Percentiles rank a stretch among this genome's conserved stretches.
Conservation (phyloP, 2,113 vertebrate species). For the Amia ocellicauda region DNA sequence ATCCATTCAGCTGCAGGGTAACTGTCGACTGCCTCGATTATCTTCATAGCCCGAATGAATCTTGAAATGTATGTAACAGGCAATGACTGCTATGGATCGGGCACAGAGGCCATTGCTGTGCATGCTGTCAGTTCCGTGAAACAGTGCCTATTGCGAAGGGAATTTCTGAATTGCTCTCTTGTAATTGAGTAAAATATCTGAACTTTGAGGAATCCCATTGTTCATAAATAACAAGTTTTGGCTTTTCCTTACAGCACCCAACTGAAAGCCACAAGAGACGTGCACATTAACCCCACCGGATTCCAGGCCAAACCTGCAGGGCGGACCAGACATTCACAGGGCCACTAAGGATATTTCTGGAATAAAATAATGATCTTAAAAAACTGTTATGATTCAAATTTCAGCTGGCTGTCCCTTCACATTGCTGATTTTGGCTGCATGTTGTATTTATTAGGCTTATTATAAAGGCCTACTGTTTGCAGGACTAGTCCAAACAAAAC, state of each 20-base stretch:
- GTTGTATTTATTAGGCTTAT: too few relatives aligned
- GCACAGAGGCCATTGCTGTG: conserved; percentile 89
- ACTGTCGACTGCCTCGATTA: conserved; percentile 99
- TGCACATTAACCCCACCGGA: too few relatives aligned
- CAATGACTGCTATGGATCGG: conserved; percentile 99
- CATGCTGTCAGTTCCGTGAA: conserved; percentile 74
- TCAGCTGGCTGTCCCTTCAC: too few relatives aligned
- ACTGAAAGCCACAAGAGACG: conserved; percentile 1
- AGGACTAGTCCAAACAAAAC: too few relatives aligned
- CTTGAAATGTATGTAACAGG: conserved; percentile 99
- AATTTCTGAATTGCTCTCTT: conserved; percentile 80
- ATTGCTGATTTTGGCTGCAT: too few relatives aligned
- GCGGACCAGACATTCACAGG: too few relatives aligned
- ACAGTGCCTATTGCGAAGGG: conserved; percentile 75
- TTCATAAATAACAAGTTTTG: conserved; percentile 27
- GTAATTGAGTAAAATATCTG: conserved; percentile 82
- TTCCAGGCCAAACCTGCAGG: too few relatives aligned
- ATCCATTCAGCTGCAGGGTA: conserved; percentile 99
- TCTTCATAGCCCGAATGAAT: conserved; percentile 99
- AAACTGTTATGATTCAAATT: too few relatives aligned
- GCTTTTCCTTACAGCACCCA: background rate
- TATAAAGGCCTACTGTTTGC: too few relatives aligned
- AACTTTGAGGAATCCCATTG: conserved; percentile 72
- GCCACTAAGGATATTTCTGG: too few relatives aligned
- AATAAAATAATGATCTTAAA: too few relatives aligned